Conservation (phyloP, 2,888 invertebrate genomes). For the Petrophora chlorosata region DNA sequence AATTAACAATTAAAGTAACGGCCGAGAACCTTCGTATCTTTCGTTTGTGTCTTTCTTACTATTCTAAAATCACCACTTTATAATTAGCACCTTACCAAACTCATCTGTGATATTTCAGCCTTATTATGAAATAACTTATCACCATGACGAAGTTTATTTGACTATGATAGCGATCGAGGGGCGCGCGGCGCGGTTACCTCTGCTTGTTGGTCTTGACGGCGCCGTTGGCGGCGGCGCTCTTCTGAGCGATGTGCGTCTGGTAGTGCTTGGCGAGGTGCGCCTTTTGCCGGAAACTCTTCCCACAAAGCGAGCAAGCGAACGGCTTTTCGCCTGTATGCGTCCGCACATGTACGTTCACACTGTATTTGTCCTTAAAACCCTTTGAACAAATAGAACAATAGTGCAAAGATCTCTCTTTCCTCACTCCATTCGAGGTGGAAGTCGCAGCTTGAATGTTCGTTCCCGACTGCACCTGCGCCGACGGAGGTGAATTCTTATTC, state of each 20-base stretch:
- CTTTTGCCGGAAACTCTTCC: slow-evolving; percentile 96
- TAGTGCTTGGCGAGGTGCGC: slow-evolving; percentile 96
- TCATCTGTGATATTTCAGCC: slow-evolving; percentile 81
- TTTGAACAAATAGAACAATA: slow-evolving; percentile 97
- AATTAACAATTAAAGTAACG: slow-evolving; percentile 77
- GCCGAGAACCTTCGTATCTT: slow-evolving; percentile 62
- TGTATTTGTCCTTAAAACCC: slow-evolving; percentile 97
- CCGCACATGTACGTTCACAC: slow-evolving; percentile 98
- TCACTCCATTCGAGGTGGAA: slow-evolving; percentile 87
- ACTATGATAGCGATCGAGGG: slow-evolving; percentile 60
- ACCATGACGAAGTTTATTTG: slow-evolving; percentile 75
- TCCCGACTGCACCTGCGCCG: slow-evolving; percentile 62
- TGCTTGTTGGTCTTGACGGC: slow-evolving; percentile 81
- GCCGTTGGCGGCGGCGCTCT: slow-evolving; percentile 87
- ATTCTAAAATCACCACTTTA: slow-evolving; percentile 71
- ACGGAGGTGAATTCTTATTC: slow-evolving; percentile 77
- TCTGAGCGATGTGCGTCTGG: slow-evolving; percentile 95
- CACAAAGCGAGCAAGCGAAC: slow-evolving; percentile 96
- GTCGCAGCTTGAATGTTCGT: slow-evolving; percentile 79
- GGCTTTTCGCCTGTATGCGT: slow-evolving; percentile 99
- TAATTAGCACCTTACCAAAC: slow-evolving; percentile 80
- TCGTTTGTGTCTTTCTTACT: slow-evolving; percentile 63
- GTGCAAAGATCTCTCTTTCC: slow-evolving; percentile 94
- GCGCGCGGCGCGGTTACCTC: slow-evolving; percentile 67
- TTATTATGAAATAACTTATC: slow-evolving; percentile 71